Percentiles rank a stretch among this genome's conserved stretches.
phyloP scores from a whole-genome alignment of 2,797 vertebrate species.

The Darevskia nairensis region DNA sequence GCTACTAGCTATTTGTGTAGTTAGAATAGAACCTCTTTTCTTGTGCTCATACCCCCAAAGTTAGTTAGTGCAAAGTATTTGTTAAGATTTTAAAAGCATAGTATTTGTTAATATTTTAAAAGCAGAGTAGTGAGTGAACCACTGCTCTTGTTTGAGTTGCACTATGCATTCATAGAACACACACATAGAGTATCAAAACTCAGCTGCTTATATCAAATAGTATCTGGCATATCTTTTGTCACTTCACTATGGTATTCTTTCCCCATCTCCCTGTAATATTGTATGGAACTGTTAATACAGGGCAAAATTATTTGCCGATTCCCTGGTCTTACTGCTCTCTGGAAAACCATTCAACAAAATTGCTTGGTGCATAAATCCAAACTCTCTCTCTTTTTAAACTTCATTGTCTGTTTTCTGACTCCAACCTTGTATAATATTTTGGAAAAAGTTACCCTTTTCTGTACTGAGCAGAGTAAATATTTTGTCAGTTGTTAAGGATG shows the following conservation, averaged over 20 bases:
- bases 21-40: background rate
- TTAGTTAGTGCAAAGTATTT: background rate
- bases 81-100: background rate
- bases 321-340: constrained; percentile 76
- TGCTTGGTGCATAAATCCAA: constrained; percentile 73
- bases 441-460: constrained; percentile 83
- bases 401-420: constrained; percentile 84
- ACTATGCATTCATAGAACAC: constrained; percentile 12
- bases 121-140: background rate
- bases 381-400: constrained; percentile 66
- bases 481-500: constrained; percentile 92
- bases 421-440: constrained; percentile 83
- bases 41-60: background rate
- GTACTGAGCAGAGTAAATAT: constrained; percentile 87
- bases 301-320: constrained; percentile 57
- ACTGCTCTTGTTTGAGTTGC: constrained; percentile 10
- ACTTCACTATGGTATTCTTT: background rate
- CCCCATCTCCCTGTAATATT: background rate
- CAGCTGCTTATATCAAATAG: constrained; percentile 11
- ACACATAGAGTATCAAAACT: background rate
- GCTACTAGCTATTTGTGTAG: background rate
- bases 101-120: background rate
- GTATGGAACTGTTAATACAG: constrained; percentile 14
- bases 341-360: constrained; percentile 80
- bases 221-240: constrained; percentile 42